Conservation (phyloP, 2,888 invertebrate genomes). For the Pyrochroa serraticornis region DNA sequence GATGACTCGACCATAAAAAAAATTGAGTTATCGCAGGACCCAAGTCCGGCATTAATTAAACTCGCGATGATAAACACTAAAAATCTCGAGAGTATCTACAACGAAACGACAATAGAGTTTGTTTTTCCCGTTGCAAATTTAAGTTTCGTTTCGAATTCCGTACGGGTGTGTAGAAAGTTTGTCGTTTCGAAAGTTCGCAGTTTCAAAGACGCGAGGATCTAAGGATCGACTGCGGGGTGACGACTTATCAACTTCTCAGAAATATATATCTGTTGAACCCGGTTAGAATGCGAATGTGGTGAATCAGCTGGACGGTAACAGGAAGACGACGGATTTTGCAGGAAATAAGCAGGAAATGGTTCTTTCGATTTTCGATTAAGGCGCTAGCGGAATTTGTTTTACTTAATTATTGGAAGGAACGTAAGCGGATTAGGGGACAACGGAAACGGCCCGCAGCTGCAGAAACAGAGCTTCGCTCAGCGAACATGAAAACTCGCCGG, state of each 20-base stretch:
- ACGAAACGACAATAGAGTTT: neutral
- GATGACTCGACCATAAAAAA: conserved; percentile 12
- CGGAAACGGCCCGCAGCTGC: neutral
- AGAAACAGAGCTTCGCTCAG: no score
- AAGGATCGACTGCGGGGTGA: conserved; percentile 36
- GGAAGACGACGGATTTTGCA: conserved; percentile 28
- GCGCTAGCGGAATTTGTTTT: conserved; percentile 34
- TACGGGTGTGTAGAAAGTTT: conserved; percentile 22
- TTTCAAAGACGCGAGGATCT: conserved; percentile 24
- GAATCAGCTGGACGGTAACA: conserved; percentile 11
- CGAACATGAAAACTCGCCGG: no score
- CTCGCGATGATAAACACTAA: no score
- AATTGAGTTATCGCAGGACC: no score
- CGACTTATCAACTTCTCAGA: conserved; percentile 44
- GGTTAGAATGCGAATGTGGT: conserved; percentile 34
- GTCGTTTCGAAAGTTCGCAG: conserved; percentile 9
- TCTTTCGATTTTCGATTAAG: conserved; percentile 42
- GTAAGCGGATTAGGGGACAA: conserved; percentile 26
- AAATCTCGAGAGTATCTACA: no score
- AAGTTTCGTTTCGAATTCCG: conserved; percentile 17
- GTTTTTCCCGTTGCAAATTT: conserved; percentile 20
- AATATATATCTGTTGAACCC: conserved; percentile 37
- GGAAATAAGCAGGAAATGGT: conserved; percentile 45
- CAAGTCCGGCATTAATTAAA: no score
- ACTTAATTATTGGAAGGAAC: conserved; percentile 29